Evolutionary conservation across 2,113 vertebrate genomes (phyloP).

Genomic region (Rhynchopsitta pachyrhyncha): DNA sequence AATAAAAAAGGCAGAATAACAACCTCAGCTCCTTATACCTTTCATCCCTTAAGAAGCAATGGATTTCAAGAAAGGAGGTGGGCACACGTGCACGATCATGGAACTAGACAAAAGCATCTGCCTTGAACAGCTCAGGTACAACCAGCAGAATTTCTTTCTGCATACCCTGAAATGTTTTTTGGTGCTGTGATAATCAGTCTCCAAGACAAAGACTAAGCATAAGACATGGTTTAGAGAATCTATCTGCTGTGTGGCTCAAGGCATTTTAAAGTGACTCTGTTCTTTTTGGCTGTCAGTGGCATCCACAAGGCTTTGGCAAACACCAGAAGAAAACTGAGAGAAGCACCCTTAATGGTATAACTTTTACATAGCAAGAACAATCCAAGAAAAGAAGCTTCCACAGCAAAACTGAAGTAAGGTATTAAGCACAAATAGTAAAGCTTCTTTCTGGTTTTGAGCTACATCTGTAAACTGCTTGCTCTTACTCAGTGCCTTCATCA

Average conservation of each 20-base stretch:
- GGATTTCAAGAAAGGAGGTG: neutral
- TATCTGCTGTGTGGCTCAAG: neutral
- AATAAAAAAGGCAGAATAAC: neutral
- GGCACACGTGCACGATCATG: neutral
- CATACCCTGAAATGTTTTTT: neutral
- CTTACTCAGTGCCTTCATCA: constrained; percentile 13
- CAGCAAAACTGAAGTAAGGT: neutral
- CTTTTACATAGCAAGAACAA: neutral
- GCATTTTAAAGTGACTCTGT: neutral
- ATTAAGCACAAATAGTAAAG: neutral
- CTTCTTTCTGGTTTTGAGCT: neutral
- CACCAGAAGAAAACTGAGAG: neutral
- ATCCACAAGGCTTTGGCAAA: neutral
- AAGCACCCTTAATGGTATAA: neutral
- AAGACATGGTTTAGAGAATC: neutral
- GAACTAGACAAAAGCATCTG: neutral
- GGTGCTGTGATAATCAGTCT: neutral
- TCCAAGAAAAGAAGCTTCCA: neutral
- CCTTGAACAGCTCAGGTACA: neutral
- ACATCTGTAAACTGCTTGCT: neutral
- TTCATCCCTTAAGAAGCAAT: neutral
- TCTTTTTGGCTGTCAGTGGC: neutral
- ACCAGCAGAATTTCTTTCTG: neutral
- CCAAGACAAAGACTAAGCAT: neutral
- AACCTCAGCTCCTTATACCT: neutral